A percentile compares a stretch with the other conserved stretches of the same genome.
phyloP scores from a whole-genome alignment of 2,888 invertebrate genomes.

The Rotaria sp. region DNA sequence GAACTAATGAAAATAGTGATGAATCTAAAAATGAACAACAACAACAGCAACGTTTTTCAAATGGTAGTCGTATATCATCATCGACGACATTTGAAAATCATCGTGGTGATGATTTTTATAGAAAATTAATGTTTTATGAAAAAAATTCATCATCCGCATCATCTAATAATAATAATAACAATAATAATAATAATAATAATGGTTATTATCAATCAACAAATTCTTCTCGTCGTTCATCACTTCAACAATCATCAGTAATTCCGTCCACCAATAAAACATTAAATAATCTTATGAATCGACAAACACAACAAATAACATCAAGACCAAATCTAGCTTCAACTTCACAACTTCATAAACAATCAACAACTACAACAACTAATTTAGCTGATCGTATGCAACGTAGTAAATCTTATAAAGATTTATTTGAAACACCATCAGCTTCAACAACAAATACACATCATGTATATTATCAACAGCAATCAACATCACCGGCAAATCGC shows the following conservation, averaged over 20 bases:
- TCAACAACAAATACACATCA: not conserved
- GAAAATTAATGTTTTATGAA: conserved; percentile 27
- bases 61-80: not conserved
- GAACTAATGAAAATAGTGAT: not conserved
- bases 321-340: not conserved
- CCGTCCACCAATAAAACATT: not conserved
- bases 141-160: not conserved
- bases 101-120: conserved; percentile 30
- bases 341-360: not conserved
- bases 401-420: conserved; percentile 31
- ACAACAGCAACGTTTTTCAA: not conserved
- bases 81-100: not conserved
- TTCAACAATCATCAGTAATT: not conserved
- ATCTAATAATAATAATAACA: no score
- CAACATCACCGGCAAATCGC: not conserved
- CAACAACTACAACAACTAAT: not conserved
- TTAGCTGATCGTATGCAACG: not conserved
- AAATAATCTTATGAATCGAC: not conserved
- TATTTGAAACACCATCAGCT: not conserved
- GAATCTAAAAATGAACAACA: not conserved
- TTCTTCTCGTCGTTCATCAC: not conserved
- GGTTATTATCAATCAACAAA: not conserved
- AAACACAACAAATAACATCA: not conserved
- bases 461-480: not conserved
- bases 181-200: not conserved